Evolutionary conservation across 2,113 vertebrate species (phyloP).

Genomic region (Neolamprologus brichardi): DNA sequence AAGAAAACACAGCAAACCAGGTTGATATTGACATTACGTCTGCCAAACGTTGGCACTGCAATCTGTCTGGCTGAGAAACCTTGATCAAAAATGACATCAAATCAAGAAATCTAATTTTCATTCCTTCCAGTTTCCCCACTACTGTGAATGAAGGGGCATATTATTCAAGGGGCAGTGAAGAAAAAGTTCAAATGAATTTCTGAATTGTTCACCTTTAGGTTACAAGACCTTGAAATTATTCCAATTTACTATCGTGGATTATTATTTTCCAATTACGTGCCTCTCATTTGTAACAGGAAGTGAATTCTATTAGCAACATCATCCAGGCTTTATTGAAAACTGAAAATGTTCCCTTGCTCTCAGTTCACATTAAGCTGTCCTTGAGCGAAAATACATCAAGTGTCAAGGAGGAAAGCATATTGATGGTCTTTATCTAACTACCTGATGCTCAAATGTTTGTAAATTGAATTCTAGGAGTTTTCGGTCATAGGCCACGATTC

Average conservation of each 20-base stretch:
- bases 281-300: slow-evolving; percentile 4
- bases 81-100: slow-evolving; percentile 53
- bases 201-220: slow-evolving; percentile 9
- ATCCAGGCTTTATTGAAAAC: not conserved
- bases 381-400: not conserved
- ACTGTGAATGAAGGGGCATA: not conserved
- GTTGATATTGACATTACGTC: slow-evolving; percentile 34
- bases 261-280: slow-evolving; percentile 22
- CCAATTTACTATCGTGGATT: not conserved
- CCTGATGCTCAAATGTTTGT: not conserved
- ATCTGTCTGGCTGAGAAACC: slow-evolving; percentile 17
- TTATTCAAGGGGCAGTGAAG: not conserved
- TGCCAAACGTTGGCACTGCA: slow-evolving; percentile 16
- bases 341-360: not conserved
- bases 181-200: slow-evolving; percentile 10
- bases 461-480: slow-evolving; percentile 20
- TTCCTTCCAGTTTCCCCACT: not conserved
- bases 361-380: not conserved
- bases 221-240: slow-evolving; percentile 12
- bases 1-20: slow-evolving; percentile 38
- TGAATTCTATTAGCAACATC: not conserved
- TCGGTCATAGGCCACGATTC: not conserved
- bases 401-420: not conserved
- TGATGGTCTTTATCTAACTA: slow-evolving; percentile 7
- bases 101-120: slow-evolving; percentile 49